These are phyloP conservation scores for Bufo bufo DNA, from an alignment of 2,113 vertebrate genomes.

Conservation along the genomic window DNA sequence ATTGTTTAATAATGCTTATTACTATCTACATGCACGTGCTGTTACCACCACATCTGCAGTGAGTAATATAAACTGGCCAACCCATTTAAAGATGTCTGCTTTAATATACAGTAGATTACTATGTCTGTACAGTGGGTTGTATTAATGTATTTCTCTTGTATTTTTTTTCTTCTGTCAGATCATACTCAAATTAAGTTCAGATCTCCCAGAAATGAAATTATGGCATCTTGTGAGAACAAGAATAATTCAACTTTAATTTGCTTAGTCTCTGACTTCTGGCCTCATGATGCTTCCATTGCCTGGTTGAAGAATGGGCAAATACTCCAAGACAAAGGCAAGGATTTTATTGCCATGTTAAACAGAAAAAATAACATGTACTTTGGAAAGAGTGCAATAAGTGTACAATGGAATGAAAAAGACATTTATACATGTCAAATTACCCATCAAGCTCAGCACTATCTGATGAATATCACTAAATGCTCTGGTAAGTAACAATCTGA, in stretches of 20 bases:
- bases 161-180: background rate
- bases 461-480: constrained; percentile 1
- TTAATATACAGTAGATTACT: too few species aligned
- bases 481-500: background rate
- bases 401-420: background rate
- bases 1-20: too few species aligned
- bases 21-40: too few species aligned
- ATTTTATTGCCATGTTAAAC: background rate
- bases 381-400: constrained; percentile 7
- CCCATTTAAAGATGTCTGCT: too few species aligned
- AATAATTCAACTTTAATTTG: constrained; percentile 5
- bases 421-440: background rate
- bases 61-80: too few species aligned
- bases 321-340: background rate
- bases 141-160: background rate
- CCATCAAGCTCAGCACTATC: background rate
- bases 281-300: background rate
- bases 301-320: background rate
- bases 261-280: constrained; percentile 19
- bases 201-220: background rate
- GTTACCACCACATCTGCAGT: too few species aligned
- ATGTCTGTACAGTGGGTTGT: background rate
- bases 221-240: constrained; percentile 3
- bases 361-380: constrained; percentile 1
- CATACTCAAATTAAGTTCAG: too few species aligned